Conservation (phyloP, 2,113 vertebrate genomes). For the Neodon shergylaensis region DNA sequence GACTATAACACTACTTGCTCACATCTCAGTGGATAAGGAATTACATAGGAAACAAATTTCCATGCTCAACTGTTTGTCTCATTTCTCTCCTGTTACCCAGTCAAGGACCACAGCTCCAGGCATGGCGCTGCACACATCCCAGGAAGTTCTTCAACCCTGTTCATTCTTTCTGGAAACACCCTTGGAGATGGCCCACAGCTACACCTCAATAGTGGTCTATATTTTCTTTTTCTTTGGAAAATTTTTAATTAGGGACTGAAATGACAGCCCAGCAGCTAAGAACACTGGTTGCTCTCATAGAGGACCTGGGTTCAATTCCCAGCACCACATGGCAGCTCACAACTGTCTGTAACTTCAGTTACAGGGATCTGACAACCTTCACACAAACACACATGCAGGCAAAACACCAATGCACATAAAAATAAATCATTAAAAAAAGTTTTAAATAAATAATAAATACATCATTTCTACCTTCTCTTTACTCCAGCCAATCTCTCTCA, state of each 20-base stretch:
- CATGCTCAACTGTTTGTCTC: not conserved
- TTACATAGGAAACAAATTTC: not conserved
- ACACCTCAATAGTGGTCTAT: not conserved
- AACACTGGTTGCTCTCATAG: no score
- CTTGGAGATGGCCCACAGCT: not conserved
- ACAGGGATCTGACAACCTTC: no score
- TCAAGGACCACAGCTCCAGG: not conserved
- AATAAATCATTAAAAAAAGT: no score
- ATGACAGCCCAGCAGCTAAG: no score
- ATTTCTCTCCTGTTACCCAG: not conserved
- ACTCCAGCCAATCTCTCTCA: not conserved
- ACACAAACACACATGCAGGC: no score
- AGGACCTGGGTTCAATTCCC: no score
- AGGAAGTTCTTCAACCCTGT: not conserved
- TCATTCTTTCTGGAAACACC: not conserved
- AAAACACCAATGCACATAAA: no score
- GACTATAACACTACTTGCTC: not conserved
- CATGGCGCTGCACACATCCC: not conserved
- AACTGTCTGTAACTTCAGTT: no score
- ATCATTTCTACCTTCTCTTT: not conserved
- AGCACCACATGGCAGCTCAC: no score
- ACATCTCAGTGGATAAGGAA: not conserved
- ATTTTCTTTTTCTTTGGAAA: not conserved
- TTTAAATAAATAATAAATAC: not conserved
- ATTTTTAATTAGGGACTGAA: no score